Evolutionary conservation across 2,113 vertebrate genomes (phyloP).

Genomic region (Cyrtonyx montezumae): DNA sequence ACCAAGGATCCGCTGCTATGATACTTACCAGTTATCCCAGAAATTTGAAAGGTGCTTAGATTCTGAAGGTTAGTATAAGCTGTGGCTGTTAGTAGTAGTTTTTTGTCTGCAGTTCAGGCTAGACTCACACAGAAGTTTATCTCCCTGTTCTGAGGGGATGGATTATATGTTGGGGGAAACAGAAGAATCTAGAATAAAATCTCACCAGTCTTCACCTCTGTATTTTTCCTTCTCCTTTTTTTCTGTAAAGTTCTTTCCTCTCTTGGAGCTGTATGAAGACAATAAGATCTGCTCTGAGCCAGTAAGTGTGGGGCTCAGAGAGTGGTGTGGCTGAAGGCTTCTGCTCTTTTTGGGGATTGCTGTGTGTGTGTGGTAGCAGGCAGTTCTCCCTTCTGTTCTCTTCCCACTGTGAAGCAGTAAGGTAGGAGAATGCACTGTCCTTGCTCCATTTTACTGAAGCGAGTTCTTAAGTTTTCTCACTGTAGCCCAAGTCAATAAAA

Average conservation of each 20-base stretch:
- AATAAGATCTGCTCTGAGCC: background rate
- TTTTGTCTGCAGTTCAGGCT: background rate
- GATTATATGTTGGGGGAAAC: background rate
- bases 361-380: fast-evolving
- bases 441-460: background rate
- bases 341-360: background rate
- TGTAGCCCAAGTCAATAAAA: background rate
- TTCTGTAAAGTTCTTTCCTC: background rate
- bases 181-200: background rate
- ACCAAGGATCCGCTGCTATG: constrained; percentile 93
- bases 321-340: background rate
- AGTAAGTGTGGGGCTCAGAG: fast-evolving
- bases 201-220: background rate
- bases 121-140: background rate
- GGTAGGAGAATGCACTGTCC: background rate
- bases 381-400: background rate
- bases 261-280: fast-evolving
- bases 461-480: background rate
- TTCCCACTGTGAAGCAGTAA: background rate
- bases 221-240: background rate
- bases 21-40: constrained; percentile 94
- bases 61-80: constrained; percentile 86
- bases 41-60: constrained; percentile 98
- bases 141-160: background rate
- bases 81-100: background rate